Evolutionary conservation across 2,113 vertebrate genomes (phyloP).

Genomic region (Donacobius atricapilla): DNA sequence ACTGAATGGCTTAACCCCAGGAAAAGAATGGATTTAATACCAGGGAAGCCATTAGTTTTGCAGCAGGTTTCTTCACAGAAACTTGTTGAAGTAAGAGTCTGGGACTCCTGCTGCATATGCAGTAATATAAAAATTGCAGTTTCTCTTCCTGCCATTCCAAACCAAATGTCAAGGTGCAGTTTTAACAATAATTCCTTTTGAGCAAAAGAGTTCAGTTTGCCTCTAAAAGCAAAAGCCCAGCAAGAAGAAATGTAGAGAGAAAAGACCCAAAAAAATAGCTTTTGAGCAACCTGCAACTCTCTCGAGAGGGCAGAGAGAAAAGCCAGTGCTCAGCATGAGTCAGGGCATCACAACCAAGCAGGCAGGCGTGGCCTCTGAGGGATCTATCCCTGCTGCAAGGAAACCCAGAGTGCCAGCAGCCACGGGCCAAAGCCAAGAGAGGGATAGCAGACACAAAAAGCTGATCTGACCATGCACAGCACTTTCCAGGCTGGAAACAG

Average conservation of each 20-base stretch:
- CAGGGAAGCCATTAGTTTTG: not conserved
- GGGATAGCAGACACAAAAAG: not conserved
- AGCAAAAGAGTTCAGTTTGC: not conserved
- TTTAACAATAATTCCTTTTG: not conserved
- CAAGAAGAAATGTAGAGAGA: not conserved
- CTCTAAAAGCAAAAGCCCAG: not conserved
- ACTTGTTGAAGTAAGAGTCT: not conserved
- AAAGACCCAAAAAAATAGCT: not conserved
- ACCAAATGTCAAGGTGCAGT: not conserved
- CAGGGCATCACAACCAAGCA: not conserved
- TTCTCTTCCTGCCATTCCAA: not conserved
- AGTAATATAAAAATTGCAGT: not conserved
- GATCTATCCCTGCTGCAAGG: not conserved
- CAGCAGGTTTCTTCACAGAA: not conserved
- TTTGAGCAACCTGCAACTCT: not conserved
- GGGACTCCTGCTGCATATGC: not conserved
- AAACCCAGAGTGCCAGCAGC: not conserved
- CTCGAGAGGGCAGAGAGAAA: not conserved
- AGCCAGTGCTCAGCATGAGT: not conserved
- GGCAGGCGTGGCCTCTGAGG: not conserved
- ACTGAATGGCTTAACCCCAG: not conserved
- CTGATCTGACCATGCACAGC: fast-evolving
- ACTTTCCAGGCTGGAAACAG: fast-evolving
- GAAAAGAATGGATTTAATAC: not conserved
- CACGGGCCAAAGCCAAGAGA: fast-evolving